Conservation (phyloP, 2,888 invertebrate genomes). For the Phrixothrix hirtus region DNA sequence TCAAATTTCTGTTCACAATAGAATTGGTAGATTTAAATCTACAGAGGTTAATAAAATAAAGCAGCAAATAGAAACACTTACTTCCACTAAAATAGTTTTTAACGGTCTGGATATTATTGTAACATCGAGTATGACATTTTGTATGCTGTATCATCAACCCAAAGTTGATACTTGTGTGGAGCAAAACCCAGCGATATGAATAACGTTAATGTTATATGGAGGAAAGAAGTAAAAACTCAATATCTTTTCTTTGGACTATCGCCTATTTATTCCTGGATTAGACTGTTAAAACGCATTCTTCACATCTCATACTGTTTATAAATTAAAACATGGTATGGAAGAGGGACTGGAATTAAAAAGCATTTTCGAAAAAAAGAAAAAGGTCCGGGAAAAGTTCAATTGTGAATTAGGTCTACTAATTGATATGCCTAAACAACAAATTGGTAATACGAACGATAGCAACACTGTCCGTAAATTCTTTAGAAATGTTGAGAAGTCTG, state of each 20-base stretch:
- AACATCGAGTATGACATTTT: background rate
- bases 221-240: background rate
- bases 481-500: slow-evolving; percentile 17
- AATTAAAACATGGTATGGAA: slow-evolving; percentile 15
- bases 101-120: background rate
- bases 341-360: slow-evolving; percentile 8
- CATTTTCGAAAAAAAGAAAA: background rate
- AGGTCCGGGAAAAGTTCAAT: background rate
- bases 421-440: background rate
- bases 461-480: slow-evolving; percentile 26
- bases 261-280: slow-evolving; percentile 22
- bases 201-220: background rate
- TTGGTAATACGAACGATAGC: slow-evolving; percentile 20
- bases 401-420: background rate
- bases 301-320: slow-evolving; percentile 15
- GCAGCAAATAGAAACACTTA: no score
- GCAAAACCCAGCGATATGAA: background rate
- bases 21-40: no score
- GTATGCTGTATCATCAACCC: background rate
- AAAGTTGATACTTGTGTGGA: background rate
- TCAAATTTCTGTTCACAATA: no score
- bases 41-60: no score
- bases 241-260: slow-evolving; percentile 16
- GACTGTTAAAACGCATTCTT: slow-evolving; percentile 16
- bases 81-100: no score